These are phyloP conservation scores for Anagyrus pseudococci DNA, from an alignment of 2,888 invertebrate genomes.

Conservation along the genomic window DNA sequence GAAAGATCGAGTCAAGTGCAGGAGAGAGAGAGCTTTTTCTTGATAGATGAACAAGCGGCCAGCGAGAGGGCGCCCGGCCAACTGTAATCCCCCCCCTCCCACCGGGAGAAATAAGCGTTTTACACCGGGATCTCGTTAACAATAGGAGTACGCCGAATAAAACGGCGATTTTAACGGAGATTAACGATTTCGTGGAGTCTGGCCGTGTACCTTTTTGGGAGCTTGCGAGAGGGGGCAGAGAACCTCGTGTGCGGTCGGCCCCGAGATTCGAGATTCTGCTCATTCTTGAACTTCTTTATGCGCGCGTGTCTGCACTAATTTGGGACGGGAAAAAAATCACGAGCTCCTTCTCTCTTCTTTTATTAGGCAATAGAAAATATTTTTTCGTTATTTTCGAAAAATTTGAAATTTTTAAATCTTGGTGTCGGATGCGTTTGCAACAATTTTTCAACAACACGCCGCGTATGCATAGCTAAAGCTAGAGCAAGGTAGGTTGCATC, in stretches of 20 bases:
- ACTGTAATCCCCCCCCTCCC: no score
- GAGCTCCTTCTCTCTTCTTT: no score
- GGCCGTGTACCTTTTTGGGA: constrained; percentile 14
- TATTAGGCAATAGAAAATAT: no score
- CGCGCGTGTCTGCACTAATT: constrained; percentile 8
- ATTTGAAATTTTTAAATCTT: no score
- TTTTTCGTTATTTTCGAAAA: no score
- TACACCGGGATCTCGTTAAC: constrained; percentile 26
- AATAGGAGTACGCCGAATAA: constrained; percentile 39
- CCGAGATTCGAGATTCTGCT: constrained; percentile 16
- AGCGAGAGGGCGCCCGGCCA: no score
- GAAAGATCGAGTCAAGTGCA: constrained; percentile 22
- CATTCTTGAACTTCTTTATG: constrained; percentile 11
- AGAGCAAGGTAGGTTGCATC: no score
- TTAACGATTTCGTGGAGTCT: background rate
- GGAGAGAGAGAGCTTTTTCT: constrained; percentile 10
- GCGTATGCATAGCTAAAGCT: background rate
- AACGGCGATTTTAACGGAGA: constrained; percentile 20
- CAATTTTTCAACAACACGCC: background rate
- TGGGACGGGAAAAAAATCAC: background rate
- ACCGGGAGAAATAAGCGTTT: no score
- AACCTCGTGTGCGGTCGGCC: background rate
- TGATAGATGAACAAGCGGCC: background rate
- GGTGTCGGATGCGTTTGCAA: background rate
- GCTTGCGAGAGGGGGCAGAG: background rate